Percentiles rank a stretch among this genome's conserved stretches.
Conservation (phyloP, 2,113 vertebrate genomes). For the Myotis yumanensis region DNA sequence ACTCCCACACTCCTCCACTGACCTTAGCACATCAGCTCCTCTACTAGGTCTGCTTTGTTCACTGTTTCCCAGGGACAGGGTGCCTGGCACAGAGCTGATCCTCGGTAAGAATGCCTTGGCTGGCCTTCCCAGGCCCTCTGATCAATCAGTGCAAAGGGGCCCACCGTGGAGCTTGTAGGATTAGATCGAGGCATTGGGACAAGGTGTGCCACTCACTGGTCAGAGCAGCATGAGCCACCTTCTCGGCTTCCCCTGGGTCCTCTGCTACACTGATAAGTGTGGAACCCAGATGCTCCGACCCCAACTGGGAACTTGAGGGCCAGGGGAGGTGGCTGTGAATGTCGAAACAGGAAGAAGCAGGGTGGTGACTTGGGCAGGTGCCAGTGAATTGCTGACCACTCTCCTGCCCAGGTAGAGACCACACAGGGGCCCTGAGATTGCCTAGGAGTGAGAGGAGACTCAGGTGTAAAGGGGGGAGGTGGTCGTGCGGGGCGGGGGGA, state of each 20-base stretch:
- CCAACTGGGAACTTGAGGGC: neutral
- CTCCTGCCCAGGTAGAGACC: neutral
- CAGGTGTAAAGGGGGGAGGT: accelerated
- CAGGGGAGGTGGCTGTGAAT: neutral
- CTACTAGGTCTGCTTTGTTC: neutral
- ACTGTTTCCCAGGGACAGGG: accelerated
- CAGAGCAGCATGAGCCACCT: neutral
- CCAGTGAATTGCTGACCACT: neutral
- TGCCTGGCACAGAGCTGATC: neutral
- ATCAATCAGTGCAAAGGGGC: accelerated
- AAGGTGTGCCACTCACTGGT: neutral
- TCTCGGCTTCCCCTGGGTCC: neutral
- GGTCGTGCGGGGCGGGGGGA: neutral
- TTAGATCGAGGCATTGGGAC: neutral
- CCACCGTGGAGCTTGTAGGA: neutral
- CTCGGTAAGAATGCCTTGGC: neutral
- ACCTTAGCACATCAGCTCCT: too few relatives aligned
- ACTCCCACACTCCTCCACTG: accelerated
- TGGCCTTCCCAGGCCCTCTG: neutral
- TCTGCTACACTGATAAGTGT: neutral
- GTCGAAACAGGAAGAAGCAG: neutral
- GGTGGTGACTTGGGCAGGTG: neutral
- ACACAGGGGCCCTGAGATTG: accelerated
- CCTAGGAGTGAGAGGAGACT: neutral
- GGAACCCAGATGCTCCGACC: neutral